Conservation (phyloP, 1,140 invertebrate genomes). For the Tyrophagus putrescentiae region DNA sequence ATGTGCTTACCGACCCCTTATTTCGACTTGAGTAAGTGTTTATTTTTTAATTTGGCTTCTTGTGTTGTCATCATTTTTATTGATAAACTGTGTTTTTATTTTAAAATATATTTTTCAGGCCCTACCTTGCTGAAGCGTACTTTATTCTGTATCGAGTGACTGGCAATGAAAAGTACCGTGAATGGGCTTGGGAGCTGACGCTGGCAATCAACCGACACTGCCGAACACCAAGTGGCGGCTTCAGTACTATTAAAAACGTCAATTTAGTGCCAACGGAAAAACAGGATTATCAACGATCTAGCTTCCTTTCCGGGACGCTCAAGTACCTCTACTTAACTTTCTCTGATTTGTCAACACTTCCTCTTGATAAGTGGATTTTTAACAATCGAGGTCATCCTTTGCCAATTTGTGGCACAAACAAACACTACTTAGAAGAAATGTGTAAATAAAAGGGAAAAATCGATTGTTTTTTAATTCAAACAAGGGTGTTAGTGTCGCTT, state of each 20-base stretch:
- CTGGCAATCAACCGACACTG: neutral
- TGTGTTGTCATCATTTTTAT: too few species aligned
- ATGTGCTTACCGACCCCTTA: too few species aligned
- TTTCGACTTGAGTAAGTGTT: too few species aligned
- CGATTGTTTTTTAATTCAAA: too few species aligned
- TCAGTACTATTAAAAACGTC: neutral
- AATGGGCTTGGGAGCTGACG: neutral
- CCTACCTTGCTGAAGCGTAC: neutral
- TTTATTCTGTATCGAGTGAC: neutral
- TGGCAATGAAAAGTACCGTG: neutral
- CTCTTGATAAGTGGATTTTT: neutral
- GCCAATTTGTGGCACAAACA: too few species aligned
- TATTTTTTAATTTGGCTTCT: too few species aligned
- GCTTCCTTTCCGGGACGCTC: neutral
- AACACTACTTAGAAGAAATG: too few species aligned
- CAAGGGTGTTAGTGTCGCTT: too few species aligned
- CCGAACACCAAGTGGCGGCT: neutral
- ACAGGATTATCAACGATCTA: neutral
- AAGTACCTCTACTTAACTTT: conserved; percentile 5
- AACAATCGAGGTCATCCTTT: neutral
- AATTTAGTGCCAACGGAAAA: neutral
- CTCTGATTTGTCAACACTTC: neutral
- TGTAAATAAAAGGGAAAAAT: too few species aligned
- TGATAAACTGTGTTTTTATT: too few species aligned
- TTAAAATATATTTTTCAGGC: too few species aligned